Percentiles rank a stretch among this genome's conserved stretches.
These are phyloP conservation scores for Taxidea taxus DNA, from an alignment of 2,113 vertebrate genomes.

Conservation along the genomic window DNA sequence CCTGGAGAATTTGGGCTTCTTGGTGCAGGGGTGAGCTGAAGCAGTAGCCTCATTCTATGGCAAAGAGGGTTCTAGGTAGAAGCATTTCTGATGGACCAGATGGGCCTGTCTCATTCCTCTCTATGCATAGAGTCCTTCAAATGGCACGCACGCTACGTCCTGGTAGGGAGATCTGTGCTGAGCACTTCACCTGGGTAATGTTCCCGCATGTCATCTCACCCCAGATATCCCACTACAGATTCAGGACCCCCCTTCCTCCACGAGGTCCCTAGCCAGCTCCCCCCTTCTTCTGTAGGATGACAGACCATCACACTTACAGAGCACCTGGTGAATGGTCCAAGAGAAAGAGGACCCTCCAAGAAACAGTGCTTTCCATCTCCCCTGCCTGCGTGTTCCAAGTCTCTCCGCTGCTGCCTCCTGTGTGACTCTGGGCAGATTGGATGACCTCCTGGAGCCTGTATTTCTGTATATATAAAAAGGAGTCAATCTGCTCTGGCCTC, in stretches of 20 bases:
- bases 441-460: neutral
- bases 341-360: neutral
- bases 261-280: neutral
- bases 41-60: neutral
- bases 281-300: neutral
- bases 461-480: neutral
- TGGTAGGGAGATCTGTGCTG: neutral
- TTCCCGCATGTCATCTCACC: neutral
- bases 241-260: neutral
- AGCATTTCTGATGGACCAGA: neutral
- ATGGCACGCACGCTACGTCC: neutral
- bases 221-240: neutral
- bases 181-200: accelerated
- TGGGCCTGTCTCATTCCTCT: neutral
- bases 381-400: neutral
- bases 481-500: neutral
- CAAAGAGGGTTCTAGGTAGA: neutral
- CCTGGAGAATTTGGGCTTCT: neutral
- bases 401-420: neutral
- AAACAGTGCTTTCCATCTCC: neutral
- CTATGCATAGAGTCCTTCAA: accelerated
- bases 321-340: accelerated
- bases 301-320: neutral
- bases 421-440: neutral
- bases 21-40: neutral